Evolutionary conservation across 64 coral and sea anemone species (phyloP).

Genomic region (Anthopleura sola): DNA sequence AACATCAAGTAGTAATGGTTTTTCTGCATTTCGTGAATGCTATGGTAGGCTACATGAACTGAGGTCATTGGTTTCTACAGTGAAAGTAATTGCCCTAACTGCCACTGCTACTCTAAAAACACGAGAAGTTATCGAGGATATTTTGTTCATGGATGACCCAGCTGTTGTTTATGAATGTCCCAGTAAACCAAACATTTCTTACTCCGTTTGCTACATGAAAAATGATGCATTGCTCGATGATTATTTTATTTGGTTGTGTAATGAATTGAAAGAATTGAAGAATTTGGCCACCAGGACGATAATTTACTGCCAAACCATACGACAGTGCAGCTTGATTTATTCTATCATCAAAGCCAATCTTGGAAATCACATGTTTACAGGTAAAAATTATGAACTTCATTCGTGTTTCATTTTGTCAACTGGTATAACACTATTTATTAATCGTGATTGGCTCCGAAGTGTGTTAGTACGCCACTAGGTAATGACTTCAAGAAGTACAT

Average conservation of each 20-base stretch:
- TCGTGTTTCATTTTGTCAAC: no score
- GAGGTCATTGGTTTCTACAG: slow-evolving; percentile 13
- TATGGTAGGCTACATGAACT: slow-evolving; percentile 37
- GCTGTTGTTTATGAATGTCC: slow-evolving; percentile 45
- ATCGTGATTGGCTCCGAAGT: no score
- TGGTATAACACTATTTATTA: no score
- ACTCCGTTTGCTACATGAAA: slow-evolving; percentile 43
- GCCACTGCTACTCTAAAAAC: slow-evolving; percentile 31
- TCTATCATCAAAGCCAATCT: slow-evolving; percentile 33
- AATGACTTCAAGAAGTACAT: no score
- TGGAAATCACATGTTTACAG: slow-evolving; percentile 7
- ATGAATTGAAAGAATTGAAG: slow-evolving; percentile 33
- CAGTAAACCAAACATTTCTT: slow-evolving; percentile 41
- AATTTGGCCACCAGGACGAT: slow-evolving; percentile 30
- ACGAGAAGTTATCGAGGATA: slow-evolving; percentile 13
- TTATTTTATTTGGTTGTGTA: slow-evolving; percentile 46
- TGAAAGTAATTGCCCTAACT: slow-evolving; percentile 33
- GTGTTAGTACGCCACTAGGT: no score
- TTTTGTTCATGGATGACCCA: slow-evolving; percentile 36
- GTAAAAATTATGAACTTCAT: not conserved
- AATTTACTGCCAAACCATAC: slow-evolving; percentile 64
- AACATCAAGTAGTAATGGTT: slow-evolving; percentile 19
- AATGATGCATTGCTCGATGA: slow-evolving; percentile 16
- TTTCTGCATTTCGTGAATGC: slow-evolving; percentile 24
- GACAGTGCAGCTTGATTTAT: slow-evolving; percentile 37